phyloP scores from a whole-genome alignment of 2,113 vertebrate genomes.

The Taxidea taxus region DNA sequence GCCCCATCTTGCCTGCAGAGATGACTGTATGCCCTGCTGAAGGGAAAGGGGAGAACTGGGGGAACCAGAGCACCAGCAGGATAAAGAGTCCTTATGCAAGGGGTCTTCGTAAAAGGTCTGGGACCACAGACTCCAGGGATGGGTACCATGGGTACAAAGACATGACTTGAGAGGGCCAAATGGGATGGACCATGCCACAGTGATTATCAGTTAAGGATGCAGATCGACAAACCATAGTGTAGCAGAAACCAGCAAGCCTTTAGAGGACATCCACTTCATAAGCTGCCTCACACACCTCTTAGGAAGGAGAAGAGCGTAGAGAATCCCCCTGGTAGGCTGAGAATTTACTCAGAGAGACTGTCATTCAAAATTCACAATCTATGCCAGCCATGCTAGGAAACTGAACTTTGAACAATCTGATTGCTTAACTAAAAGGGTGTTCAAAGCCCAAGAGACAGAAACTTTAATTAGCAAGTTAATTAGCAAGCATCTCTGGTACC shows the following conservation, averaged over 20 bases:
- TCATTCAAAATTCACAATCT: background rate
- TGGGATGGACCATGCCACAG: background rate
- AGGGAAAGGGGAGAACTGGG: background rate
- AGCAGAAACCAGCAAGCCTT: background rate
- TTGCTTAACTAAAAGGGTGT: constrained; percentile 55
- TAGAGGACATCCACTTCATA: background rate
- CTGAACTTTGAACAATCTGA: constrained; percentile 33
- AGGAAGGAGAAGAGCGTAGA: background rate
- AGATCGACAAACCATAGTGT: background rate
- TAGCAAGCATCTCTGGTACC: constrained; percentile 11
- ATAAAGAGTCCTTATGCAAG: background rate
- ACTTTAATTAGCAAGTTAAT: constrained; percentile 63
- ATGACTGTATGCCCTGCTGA: background rate
- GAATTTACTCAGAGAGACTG: background rate
- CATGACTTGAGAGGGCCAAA: background rate
- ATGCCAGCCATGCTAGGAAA: background rate
- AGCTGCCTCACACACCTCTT: background rate
- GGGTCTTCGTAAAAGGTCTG: background rate
- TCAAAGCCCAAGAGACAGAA: constrained; percentile 53
- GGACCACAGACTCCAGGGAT: background rate
- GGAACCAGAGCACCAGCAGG: background rate
- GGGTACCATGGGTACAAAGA: background rate
- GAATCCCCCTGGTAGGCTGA: background rate
- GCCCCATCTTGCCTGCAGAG: background rate
- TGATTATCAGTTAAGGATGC: background rate